A percentile compares a stretch with the other conserved stretches of the same genome.
Conservation (phyloP, 1,140 invertebrate species). For the Grapholita molesta region DNA sequence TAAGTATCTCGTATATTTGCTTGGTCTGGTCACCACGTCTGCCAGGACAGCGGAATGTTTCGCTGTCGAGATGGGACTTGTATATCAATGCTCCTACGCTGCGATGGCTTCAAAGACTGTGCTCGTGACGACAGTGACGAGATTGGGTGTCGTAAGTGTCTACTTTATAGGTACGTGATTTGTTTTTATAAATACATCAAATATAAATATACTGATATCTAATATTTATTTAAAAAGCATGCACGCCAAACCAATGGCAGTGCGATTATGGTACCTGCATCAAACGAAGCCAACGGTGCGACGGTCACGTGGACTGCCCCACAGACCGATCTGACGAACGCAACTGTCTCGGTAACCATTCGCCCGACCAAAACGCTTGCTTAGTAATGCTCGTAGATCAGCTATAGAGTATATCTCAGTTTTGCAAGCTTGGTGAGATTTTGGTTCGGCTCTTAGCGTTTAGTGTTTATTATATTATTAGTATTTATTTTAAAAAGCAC, state of each 20-base stretch:
- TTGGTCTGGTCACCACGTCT: constrained; percentile 64
- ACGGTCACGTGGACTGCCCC: constrained; percentile 83
- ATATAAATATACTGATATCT: constrained; percentile 26
- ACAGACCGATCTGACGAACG: constrained; percentile 84
- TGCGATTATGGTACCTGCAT: constrained; percentile 82
- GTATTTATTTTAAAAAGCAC: neutral
- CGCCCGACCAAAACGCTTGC: neutral
- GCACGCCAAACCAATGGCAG: constrained; percentile 79
- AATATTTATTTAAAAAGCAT: constrained; percentile 66
- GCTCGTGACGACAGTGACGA: constrained; percentile 79
- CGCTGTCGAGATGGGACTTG: constrained; percentile 83
- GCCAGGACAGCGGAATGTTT: constrained; percentile 59
- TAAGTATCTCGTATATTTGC: constrained; percentile 52
- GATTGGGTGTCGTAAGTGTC: constrained; percentile 78
- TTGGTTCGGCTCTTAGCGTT: neutral
- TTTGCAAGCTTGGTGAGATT: neutral
- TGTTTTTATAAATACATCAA: neutral
- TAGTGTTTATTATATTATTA: neutral
- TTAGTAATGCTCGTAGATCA: neutral
- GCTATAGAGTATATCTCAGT: neutral
- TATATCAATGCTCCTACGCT: constrained; percentile 82
- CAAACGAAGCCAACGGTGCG: constrained; percentile 79
- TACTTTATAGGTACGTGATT: neutral
- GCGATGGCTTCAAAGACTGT: constrained; percentile 78
- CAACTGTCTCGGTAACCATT: constrained; percentile 81